Base-by-base conservation (phyloP, 2,797 vertebrate genomes). In the Brachyalestes nurse region DNA sequence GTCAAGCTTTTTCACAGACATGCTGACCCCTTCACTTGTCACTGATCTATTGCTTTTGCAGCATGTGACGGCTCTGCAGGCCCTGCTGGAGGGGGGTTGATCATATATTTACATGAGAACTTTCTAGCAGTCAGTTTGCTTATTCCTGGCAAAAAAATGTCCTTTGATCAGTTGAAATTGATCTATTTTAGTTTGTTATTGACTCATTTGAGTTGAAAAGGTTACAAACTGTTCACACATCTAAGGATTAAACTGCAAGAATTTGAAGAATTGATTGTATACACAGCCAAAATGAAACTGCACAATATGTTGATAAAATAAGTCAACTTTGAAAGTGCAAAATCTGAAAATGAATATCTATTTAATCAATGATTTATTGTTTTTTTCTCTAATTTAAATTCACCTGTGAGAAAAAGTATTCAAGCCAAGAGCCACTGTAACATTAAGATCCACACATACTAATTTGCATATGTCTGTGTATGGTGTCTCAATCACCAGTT, bases 1-100 rank as follows among this genome's bases (percentile, higher is more conserved):
- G 70, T 65, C 76, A 78, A 74, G 62, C 42, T 45, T 40, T 82
- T 74, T 74, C 76, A 77, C 76, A 78, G 81, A 82, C 81, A 78
- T 21, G 19, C 75, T 38, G 62, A 69, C 70, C 76, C 25, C 64
- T 60, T 67, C 47, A 12, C 75, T 60, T 25, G 53, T 61, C 70
- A 61, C 62, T 74, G 70, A 82, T 78, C 42, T 78, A 74, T 42
- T 47, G 72, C 65, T 74, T 51, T 51, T 72, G 23, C 60, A 72
- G 58, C 42, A 57, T 72, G 80, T 77, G 80, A 72, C 67, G 58
- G 47, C 74, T 82, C 74, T 81, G 58, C 64, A 65, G 72, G 70
- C 70, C 45, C 5, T 55, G 25, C 42, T 45, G 6, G 6, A 45
- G 13, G 53, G 42, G 25, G 70, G 58, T 64, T 72, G 23, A 67